phyloP scores from a whole-genome alignment of 2,888 invertebrate species.

The Frankliniella fusca region DNA sequence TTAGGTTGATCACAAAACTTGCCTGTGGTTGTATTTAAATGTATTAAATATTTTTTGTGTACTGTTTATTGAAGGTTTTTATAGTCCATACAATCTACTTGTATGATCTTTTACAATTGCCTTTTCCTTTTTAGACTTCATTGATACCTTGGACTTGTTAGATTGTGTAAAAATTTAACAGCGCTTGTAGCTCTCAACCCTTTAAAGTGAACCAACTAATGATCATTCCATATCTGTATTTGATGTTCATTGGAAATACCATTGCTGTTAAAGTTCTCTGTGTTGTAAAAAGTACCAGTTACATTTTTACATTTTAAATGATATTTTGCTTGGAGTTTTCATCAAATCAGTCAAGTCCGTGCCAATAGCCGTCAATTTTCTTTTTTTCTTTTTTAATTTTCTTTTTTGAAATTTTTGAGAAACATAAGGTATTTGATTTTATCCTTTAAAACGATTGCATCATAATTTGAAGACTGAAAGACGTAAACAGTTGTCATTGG shows the following conservation, averaged over 20 bases:
- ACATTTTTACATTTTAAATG: too few species aligned
- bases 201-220: not conserved
- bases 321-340: too few species aligned
- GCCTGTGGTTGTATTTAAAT: not conserved
- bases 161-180: not conserved
- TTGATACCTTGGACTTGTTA: too few species aligned
- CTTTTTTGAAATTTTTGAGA: too few species aligned
- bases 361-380: too few species aligned
- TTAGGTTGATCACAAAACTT: not conserved
- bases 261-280: too few species aligned
- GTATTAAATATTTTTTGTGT: not conserved
- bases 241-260: not conserved
- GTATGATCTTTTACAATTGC: too few species aligned
- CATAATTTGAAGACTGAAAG: not conserved
- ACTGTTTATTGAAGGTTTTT: not conserved
- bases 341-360: too few species aligned
- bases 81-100: too few species aligned
- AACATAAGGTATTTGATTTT: not conserved
- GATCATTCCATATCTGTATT: constrained; percentile 19
- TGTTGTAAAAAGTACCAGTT: too few species aligned
- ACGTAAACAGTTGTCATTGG: not conserved
- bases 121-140: not conserved
- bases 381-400: too few species aligned
- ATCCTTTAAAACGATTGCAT: not conserved
- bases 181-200: not conserved